Conservation (phyloP, 1,140 invertebrate species). For the Procambarus virginalis region DNA sequence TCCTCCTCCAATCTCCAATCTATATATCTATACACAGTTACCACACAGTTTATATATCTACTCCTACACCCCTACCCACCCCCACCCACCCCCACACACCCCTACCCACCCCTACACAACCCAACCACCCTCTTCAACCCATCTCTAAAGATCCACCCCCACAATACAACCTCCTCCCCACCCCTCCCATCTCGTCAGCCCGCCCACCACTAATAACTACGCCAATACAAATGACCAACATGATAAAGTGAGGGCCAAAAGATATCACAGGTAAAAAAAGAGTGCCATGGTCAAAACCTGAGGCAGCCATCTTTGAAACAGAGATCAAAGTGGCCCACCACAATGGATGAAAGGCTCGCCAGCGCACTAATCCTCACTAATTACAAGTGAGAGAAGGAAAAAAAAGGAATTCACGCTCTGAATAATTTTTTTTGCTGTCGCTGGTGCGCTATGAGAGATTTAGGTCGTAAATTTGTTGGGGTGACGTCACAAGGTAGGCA, state of each 20-base stretch:
- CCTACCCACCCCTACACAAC: not conserved
- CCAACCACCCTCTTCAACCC: not conserved
- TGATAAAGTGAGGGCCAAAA: constrained; percentile 23
- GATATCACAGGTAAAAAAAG: constrained; percentile 33
- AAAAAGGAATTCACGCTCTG: not conserved
- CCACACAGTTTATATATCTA: too few relatives aligned
- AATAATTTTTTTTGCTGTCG: not conserved
- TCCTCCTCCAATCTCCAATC: too few relatives aligned
- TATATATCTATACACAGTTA: too few relatives aligned
- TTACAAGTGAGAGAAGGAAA: constrained; percentile 41
- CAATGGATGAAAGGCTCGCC: constrained; percentile 55
- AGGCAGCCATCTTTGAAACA: constrained; percentile 33
- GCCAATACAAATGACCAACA: constrained; percentile 17
- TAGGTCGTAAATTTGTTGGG: constrained; percentile 34
- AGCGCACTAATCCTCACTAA: constrained; percentile 55
- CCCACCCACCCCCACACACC: not conserved
- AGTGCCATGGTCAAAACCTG: not conserved
- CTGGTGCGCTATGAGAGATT: constrained; percentile 5
- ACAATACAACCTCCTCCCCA: too few relatives aligned
- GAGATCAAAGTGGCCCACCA: constrained; percentile 41
- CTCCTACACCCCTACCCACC: not conserved
- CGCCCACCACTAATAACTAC: not conserved
- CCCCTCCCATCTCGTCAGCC: constrained; percentile 7
- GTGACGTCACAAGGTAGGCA: not conserved
- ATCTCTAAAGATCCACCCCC: not conserved